A percentile compares a stretch with the other conserved stretches of the same genome.
Evolutionary conservation across 35 echinoderm and acorn worm species (phyloP).

Genomic region (Acanthaster planci): DNA sequence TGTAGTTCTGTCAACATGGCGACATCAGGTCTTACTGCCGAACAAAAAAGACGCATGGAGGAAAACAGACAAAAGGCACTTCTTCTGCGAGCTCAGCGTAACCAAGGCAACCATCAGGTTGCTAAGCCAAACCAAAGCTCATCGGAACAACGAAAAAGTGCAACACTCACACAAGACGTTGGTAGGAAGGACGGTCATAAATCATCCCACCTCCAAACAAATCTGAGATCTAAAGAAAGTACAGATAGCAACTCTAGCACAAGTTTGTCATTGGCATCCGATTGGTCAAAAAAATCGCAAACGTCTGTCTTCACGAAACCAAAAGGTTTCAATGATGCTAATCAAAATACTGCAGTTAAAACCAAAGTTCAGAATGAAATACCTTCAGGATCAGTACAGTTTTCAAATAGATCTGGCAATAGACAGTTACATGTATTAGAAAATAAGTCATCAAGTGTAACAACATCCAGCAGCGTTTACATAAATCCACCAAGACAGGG

Average conservation of each 20-base stretch:
- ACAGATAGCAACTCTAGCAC: neutral
- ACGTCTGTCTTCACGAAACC: neutral
- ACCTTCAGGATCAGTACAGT: too few relatives aligned
- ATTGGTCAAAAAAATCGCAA: neutral
- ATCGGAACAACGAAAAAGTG: too few relatives aligned
- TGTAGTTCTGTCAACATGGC: constrained; percentile 18
- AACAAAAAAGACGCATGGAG: constrained; percentile 76
- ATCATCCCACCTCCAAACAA: neutral
- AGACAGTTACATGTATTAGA: too few relatives aligned
- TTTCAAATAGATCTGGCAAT: too few relatives aligned
- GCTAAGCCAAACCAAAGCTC: neutral
- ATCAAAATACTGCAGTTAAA: neutral
- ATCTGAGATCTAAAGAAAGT: neutral
- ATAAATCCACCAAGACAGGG: constrained; percentile 3
- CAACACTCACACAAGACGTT: neutral
- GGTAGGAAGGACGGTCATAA: neutral
- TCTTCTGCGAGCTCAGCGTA: constrained; percentile 45
- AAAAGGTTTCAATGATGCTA: neutral
- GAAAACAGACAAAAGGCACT: constrained; percentile 66
- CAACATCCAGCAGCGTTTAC: too few relatives aligned
- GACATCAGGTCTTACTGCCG: constrained; percentile 42
- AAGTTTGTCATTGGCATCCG: neutral
- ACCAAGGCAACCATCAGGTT: neutral
- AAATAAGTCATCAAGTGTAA: too few relatives aligned
- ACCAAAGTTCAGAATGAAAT: too few relatives aligned